Percentiles rank a stretch among this genome's conserved stretches.
These are phyloP conservation scores for Drosophila repleta DNA, from an alignment of 1,140 invertebrate species.

Conservation along the genomic window DNA sequence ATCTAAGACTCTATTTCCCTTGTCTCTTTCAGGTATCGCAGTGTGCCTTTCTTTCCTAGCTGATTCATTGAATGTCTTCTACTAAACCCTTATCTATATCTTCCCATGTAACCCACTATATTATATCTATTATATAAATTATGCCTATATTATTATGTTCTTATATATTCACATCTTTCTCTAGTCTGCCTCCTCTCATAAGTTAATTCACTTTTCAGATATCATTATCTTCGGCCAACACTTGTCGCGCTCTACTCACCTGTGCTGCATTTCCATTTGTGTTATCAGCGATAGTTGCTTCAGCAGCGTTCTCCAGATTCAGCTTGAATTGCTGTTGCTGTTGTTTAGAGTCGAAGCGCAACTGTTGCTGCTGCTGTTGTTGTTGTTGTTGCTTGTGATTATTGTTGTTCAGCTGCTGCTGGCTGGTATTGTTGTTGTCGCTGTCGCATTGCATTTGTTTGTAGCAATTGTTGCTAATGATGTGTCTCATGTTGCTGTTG, in stretches of 20 bases:
- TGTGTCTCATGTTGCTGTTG: conserved; percentile 56
- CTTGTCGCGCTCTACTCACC: conserved; percentile 47
- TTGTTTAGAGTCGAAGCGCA: conserved; percentile 38
- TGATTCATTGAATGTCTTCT: too few relatives aligned
- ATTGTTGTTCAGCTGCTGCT: conserved; percentile 34
- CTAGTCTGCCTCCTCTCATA: too few relatives aligned
- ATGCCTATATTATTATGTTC: too few relatives aligned
- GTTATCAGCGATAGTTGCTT: conserved; percentile 61
- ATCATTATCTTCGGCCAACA: neutral
- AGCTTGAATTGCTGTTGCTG: conserved; percentile 27
- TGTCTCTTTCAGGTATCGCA: too few relatives aligned
- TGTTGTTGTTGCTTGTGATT: conserved; percentile 21
- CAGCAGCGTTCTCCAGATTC: conserved; percentile 55
- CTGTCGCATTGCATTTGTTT: conserved; percentile 51
- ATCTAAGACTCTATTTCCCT: too few relatives aligned
- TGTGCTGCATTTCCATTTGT: conserved; percentile 70
- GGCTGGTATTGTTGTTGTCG: conserved; percentile 45
- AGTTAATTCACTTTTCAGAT: neutral
- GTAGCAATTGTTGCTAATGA: conserved; percentile 77
- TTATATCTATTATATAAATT: too few relatives aligned
- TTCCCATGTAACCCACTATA: too few relatives aligned
- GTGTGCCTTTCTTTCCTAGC: too few relatives aligned
- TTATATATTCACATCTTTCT: too few relatives aligned
- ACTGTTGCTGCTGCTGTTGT: conserved; percentile 37
- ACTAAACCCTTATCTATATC: too few relatives aligned